A percentile compares a stretch with the other conserved stretches of the same genome.
Evolutionary conservation across 2,113 vertebrate species (phyloP).

Genomic region (Gallinago undulata): DNA sequence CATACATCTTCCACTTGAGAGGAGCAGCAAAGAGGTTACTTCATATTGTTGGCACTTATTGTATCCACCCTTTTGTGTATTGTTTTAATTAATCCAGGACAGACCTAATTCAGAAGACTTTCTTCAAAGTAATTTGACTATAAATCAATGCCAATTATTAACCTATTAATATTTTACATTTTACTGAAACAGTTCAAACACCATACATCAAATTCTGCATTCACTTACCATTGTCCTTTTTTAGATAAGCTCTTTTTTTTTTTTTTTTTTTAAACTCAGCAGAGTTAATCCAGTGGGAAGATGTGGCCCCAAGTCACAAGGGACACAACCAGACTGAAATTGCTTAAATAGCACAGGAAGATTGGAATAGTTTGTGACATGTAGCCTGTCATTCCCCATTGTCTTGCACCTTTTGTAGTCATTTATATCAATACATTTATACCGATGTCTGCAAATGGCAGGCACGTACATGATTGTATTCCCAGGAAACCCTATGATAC

Average conservation of each 20-base stretch:
- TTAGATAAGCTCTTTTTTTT: background rate
- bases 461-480: background rate
- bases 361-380: slow-evolving; percentile 12
- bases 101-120: background rate
- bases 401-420: slow-evolving; percentile 19
- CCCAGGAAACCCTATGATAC: background rate
- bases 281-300: background rate
- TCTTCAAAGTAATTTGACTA: background rate
- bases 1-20: background rate
- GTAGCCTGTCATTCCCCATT: background rate
- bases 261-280: background rate
- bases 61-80: background rate
- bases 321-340: background rate
- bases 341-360: background rate
- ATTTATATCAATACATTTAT: slow-evolving; percentile 1
- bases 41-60: background rate
- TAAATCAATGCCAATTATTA: background rate
- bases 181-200: background rate
- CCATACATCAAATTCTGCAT: background rate
- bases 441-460: background rate
- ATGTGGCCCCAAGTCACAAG: background rate
- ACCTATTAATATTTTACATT: background rate
- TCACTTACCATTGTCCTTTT: background rate
- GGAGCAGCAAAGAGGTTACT: background rate
- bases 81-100: slow-evolving; percentile 6